These are phyloP conservation scores for Steatocranus sp. DNA, from an alignment of 2,797 vertebrate species.

Conservation along the genomic window DNA sequence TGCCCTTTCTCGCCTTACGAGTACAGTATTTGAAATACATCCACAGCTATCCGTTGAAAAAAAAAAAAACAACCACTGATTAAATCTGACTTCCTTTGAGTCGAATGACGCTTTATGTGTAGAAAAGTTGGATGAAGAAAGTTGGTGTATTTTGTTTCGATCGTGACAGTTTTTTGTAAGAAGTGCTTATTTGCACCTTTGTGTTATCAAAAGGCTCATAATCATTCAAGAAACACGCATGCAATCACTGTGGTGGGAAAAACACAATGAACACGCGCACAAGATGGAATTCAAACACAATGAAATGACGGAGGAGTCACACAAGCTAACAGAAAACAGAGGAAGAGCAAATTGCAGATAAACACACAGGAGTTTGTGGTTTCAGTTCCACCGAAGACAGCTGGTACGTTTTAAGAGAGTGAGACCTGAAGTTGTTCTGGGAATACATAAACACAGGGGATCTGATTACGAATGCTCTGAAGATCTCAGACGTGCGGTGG, in stretches of 20 bases:
- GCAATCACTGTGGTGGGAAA: background rate
- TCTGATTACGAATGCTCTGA: slow-evolving; percentile 37
- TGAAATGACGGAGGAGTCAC: background rate
- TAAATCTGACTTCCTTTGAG: background rate
- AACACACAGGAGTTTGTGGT: slow-evolving; percentile 26
- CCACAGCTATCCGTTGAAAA: background rate
- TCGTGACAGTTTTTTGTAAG: background rate
- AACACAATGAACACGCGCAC: background rate
- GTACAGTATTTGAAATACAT: background rate
- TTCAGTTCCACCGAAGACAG: slow-evolving; percentile 27
- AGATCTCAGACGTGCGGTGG: slow-evolving; percentile 27
- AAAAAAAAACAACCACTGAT: background rate
- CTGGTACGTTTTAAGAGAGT: slow-evolving; percentile 48
- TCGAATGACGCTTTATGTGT: background rate
- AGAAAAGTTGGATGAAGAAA: background rate
- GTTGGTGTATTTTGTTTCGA: background rate
- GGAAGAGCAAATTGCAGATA: background rate
- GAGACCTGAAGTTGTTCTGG: slow-evolving; percentile 37
- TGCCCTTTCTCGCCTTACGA: background rate
- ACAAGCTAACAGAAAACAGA: slow-evolving; percentile 3
- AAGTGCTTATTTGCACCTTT: background rate
- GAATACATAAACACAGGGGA: slow-evolving; percentile 16
- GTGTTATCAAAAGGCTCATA: background rate
- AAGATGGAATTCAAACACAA: background rate
- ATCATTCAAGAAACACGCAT: background rate